A percentile compares a stretch with the other conserved stretches of the same genome.
Conservation (phyloP, 2,113 vertebrate genomes). For the Trematocara macrostoma region DNA sequence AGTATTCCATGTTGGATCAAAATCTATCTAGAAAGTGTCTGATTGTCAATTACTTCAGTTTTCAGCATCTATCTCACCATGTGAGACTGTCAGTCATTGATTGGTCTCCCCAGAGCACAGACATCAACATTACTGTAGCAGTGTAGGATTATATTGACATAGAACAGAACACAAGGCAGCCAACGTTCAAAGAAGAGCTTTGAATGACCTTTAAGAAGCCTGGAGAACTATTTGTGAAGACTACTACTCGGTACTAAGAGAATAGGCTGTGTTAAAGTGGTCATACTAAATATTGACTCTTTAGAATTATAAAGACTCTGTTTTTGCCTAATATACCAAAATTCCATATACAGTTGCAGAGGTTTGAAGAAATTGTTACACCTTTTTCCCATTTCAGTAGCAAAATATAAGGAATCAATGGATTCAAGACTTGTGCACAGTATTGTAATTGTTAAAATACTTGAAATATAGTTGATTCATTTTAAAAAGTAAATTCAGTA, state of each 20-base stretch:
- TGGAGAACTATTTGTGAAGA: neutral
- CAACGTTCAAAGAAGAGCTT: neutral
- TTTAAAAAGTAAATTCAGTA: neutral
- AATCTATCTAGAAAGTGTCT: neutral
- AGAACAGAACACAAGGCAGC: neutral
- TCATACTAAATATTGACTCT: neutral
- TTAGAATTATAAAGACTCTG: neutral
- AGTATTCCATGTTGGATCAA: neutral
- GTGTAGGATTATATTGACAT: neutral
- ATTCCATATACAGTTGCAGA: neutral
- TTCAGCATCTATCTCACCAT: neutral
- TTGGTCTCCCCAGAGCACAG: neutral
- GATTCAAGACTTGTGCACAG: neutral
- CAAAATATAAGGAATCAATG: neutral
- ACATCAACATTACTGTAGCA: neutral
- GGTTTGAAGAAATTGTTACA: neutral
- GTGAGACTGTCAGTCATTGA: neutral
- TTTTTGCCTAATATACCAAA: neutral
- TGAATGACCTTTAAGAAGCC: neutral
- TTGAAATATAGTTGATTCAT: neutral
- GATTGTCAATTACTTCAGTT: neutral
- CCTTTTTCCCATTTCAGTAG: neutral
- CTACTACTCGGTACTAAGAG: neutral
- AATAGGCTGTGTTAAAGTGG: neutral
- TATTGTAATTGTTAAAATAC: neutral